phyloP scores from a whole-genome alignment of 2,113 vertebrate genomes.

The Chitala chitala region DNA sequence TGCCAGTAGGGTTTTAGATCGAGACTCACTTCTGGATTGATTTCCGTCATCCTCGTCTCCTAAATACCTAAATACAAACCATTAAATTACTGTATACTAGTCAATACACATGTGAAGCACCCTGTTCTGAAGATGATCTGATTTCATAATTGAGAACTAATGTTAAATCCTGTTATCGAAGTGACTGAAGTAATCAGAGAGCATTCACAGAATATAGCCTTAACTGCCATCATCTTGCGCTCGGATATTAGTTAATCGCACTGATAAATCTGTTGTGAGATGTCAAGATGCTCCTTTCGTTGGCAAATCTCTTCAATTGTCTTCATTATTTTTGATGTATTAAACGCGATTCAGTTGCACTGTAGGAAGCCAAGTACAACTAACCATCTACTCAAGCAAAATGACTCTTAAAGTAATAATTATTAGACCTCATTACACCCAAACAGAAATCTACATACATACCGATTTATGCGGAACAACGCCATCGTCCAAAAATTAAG shows the following conservation, averaged over 20 bases:
- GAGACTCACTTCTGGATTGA: constrained; percentile 38
- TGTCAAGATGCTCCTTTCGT: too few species aligned
- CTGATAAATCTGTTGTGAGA: too few species aligned
- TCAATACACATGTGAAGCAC: background rate
- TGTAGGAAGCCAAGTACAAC: background rate
- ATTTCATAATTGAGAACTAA: too few species aligned
- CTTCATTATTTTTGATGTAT: background rate
- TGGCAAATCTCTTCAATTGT: too few species aligned
- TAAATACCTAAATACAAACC: constrained; percentile 60
- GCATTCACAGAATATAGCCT: too few species aligned
- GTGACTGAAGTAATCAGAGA: too few species aligned
- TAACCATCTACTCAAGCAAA: background rate
- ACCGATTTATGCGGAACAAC: constrained; percentile 58
- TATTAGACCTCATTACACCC: background rate
- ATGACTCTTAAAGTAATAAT: background rate
- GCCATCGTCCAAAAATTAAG: constrained; percentile 40
- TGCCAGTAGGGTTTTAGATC: constrained; percentile 65
- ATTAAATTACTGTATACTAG: background rate
- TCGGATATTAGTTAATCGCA: too few species aligned
- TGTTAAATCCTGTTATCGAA: too few species aligned
- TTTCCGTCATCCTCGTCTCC: constrained; percentile 52
- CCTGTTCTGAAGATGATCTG: too few species aligned
- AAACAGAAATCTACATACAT: background rate
- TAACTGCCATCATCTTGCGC: too few species aligned
- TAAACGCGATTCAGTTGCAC: background rate